A percentile compares a stretch with the other conserved stretches of the same genome.
Evolutionary conservation across 2,797 vertebrate species (phyloP).

Genomic region (Buceros bicornis): DNA sequence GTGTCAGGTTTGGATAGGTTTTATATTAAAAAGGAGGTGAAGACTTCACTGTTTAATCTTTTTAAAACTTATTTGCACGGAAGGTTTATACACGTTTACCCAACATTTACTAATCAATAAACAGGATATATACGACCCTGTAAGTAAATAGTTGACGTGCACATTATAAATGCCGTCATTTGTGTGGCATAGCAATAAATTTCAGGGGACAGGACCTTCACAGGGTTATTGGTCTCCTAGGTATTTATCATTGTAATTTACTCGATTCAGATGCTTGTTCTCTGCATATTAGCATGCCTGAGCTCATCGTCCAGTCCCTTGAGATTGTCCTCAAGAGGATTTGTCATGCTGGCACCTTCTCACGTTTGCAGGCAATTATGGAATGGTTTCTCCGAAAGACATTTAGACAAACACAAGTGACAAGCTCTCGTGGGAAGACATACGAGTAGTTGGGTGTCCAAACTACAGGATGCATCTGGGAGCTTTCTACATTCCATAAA

Average conservation of each 20-base stretch:
- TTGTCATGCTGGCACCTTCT: slow-evolving; percentile 25
- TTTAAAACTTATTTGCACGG: not conserved
- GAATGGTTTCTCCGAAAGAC: slow-evolving; percentile 19
- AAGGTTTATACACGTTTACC: not conserved
- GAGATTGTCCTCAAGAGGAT: not conserved
- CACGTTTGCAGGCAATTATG: not conserved
- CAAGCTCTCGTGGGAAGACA: not conserved
- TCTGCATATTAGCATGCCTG: slow-evolving; percentile 16
- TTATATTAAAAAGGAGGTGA: not conserved
- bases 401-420: not conserved
- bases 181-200: not conserved
- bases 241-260: slow-evolving; percentile 43
- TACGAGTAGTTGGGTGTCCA: not conserved
- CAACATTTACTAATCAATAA: slow-evolving; percentile 16
- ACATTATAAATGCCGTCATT: slow-evolving; percentile 1
- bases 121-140: not conserved
- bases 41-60: not conserved
- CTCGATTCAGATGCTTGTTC: slow-evolving; percentile 2
- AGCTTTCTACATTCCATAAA: slow-evolving; percentile 13
- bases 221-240: not conserved
- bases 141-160: not conserved
- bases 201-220: not conserved
- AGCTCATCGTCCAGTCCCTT: slow-evolving; percentile 22
- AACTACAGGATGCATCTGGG: not conserved
- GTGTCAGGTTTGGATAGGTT: not conserved